phyloP scores from a whole-genome alignment of 2,797 vertebrate genomes.

The Clarias laeviceps region DNA sequence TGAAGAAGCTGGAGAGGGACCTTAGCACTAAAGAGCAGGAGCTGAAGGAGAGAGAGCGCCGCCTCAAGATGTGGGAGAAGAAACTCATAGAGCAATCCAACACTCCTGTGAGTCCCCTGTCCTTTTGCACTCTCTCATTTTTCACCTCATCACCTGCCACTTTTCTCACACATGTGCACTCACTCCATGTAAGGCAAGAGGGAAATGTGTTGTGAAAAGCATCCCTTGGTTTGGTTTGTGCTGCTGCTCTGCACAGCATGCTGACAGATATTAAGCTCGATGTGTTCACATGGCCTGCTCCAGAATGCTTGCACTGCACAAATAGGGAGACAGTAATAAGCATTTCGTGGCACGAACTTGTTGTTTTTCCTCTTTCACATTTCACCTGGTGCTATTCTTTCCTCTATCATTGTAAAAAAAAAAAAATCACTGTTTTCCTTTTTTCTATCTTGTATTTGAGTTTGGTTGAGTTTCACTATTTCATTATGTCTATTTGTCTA shows the following conservation, averaged over 20 bases:
- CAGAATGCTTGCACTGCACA: slow-evolving; percentile 10
- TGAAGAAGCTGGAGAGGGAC: slow-evolving; percentile 97
- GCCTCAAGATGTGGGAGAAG: slow-evolving; percentile 96
- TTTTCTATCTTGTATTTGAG: slow-evolving; percentile 3
- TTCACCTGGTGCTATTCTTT: neutral
- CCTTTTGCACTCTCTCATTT: slow-evolving; percentile 20
- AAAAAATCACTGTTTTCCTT: slow-evolving; percentile 4
- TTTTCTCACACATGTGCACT: slow-evolving; percentile 11
- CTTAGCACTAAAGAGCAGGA: slow-evolving; percentile 98
- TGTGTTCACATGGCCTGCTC: slow-evolving; percentile 21
- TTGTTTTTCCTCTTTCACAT: neutral
- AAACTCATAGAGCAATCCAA: slow-evolving; percentile 95
- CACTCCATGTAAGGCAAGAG: slow-evolving; percentile 1
- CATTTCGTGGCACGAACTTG: neutral
- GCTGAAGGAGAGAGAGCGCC: slow-evolving; percentile 91
- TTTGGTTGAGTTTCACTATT: neutral
- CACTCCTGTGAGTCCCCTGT: slow-evolving; percentile 86
- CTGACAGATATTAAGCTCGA: slow-evolving; percentile 23
- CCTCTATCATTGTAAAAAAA: neutral
- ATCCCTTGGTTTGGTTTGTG: neutral
- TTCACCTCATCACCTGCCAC: neutral
- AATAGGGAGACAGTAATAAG: neutral
- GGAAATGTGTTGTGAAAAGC: neutral
- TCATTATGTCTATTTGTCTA: neutral
- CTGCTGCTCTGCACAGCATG: slow-evolving; percentile 4